Base-by-base conservation (phyloP, 2,113 vertebrate genomes). In the Spea bombifrons region DNA sequence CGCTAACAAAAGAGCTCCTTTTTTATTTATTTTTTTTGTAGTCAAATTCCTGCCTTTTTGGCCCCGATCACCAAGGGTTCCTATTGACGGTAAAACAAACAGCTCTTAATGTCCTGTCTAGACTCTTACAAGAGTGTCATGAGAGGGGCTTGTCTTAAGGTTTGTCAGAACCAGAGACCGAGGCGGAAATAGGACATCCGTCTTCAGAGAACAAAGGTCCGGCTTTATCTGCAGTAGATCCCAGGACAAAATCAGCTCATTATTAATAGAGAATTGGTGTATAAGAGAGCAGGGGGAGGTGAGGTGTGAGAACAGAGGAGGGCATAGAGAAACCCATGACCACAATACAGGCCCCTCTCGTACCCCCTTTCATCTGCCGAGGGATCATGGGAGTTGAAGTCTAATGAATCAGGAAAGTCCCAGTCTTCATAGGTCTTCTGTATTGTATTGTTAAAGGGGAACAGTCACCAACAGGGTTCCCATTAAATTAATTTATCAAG, bases 71-170 rank as follows among this genome's bases (percentile, higher is more conserved):
- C 78, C 78, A 73, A 73, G 78, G 78, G 78, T 68, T 80, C 74
- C 78, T 80, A 68, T 80, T 80, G 78, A 74, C 13, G 4, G 61
- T 73, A 68, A 80, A 80, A 80, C 78, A 80, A 80, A 80, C 78
- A 74, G 71, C 71, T 49, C 16, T 61, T 74, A 80, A 74, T 80
- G 71, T 80, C 16, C 50, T 68, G 78, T 80, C 78, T 80, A 74
- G 78, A 80, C 78, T 68, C 78, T 66, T 74, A 80, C 78, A 80
- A 67, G 71, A 30, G 61, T 80, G 69, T 80, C 77, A 73, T 57
- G 64, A 73, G 50, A 66, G 59, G 76, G 68, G 69, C 71, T 80
- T 66, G 64, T 73, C 55, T 73, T 44, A 63, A 44, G 64, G 78
- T 61, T 68, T 68, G 71, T 80, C 78, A 80, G 43, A 80, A 80